Percentiles rank a stretch among this genome's conserved stretches.
These are phyloP conservation scores for Pogonocherus hispidulus DNA, from an alignment of 2,888 invertebrate genomes.

Conservation along the genomic window DNA sequence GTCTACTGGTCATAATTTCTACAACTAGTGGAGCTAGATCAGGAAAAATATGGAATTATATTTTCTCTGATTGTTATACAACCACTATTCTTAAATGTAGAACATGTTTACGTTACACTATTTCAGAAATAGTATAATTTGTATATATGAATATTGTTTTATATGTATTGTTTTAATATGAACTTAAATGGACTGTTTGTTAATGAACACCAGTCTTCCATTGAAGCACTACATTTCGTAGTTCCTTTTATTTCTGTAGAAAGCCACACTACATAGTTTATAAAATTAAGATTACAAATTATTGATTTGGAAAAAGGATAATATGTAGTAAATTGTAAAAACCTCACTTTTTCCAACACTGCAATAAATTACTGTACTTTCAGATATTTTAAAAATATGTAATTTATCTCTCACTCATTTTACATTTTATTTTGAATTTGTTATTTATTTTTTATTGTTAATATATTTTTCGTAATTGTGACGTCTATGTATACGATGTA, in stretches of 20 bases:
- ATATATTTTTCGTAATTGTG: conserved; percentile 36
- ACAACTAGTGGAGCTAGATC: too few relatives aligned
- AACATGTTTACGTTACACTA: neutral
- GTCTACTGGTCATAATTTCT: too few relatives aligned
- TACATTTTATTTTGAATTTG: conserved; percentile 8
- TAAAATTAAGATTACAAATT: neutral
- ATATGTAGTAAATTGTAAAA: neutral
- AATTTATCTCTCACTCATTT: neutral
- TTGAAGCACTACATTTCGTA: neutral
- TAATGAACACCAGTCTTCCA: neutral
- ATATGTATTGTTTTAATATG: too few relatives aligned
- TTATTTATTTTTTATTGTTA: conserved; percentile 35
- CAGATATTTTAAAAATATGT: conserved; percentile 3
- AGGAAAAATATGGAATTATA: neutral
- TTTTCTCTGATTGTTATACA: neutral
- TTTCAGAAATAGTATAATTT: conserved; percentile 7
- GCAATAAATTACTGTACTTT: conserved; percentile 1
- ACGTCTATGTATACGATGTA: conserved; percentile 61
- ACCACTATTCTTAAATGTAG: neutral
- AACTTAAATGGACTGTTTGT: too few relatives aligned
- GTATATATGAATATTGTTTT: neutral
- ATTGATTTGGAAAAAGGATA: neutral
- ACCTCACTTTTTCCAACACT: neutral
- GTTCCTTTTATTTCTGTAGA: neutral
- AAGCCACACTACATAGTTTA: neutral